Evolutionary conservation across 2,888 invertebrate genomes (phyloP).

Genomic region (Steinernema scapterisci): DNA sequence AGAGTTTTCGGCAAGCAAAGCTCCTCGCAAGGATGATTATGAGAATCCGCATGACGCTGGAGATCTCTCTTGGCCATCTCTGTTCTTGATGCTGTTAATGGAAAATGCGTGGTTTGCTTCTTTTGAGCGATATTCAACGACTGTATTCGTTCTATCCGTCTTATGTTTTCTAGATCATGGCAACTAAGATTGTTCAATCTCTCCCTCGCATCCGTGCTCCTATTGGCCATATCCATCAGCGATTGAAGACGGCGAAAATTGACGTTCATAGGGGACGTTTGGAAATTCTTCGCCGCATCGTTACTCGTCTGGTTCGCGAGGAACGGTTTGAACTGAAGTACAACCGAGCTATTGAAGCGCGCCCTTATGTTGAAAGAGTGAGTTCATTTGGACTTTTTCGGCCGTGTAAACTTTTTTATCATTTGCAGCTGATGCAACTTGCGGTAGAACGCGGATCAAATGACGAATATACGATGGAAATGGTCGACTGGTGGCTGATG

Average conservation of each 20-base stretch:
- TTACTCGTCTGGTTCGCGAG: slow-evolving; percentile 62
- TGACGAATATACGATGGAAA: slow-evolving; percentile 63
- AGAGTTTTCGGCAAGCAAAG: too few relatives aligned
- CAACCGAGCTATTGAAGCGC: slow-evolving; percentile 64
- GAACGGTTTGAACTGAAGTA: slow-evolving; percentile 63
- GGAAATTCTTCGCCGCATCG: slow-evolving; percentile 58
- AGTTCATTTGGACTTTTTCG: slow-evolving; percentile 14
- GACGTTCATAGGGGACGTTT: slow-evolving; percentile 42
- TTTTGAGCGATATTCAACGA: too few relatives aligned
- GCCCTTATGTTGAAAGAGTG: slow-evolving; percentile 64
- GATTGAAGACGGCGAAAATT: slow-evolving; percentile 55
- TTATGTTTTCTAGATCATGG: slow-evolving; percentile 34
- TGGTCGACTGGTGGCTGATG: slow-evolving; percentile 66
- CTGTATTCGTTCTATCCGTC: not conserved
- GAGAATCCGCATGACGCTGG: too few relatives aligned
- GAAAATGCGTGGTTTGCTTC: too few relatives aligned
- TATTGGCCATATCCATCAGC: slow-evolving; percentile 64
- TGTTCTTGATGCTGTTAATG: too few relatives aligned
- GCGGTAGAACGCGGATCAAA: slow-evolving; percentile 56
- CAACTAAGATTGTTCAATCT: slow-evolving; percentile 46
- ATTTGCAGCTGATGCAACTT: slow-evolving; percentile 62
- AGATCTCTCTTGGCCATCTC: too few relatives aligned
- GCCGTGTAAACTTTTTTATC: slow-evolving; percentile 10
- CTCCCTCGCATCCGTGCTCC: slow-evolving; percentile 57
- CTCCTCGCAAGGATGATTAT: too few relatives aligned